Evolutionary conservation across 30 jellyfish, hydroid and myxozoan species (phyloP).

Genomic region (Aurelia coerulea): DNA sequence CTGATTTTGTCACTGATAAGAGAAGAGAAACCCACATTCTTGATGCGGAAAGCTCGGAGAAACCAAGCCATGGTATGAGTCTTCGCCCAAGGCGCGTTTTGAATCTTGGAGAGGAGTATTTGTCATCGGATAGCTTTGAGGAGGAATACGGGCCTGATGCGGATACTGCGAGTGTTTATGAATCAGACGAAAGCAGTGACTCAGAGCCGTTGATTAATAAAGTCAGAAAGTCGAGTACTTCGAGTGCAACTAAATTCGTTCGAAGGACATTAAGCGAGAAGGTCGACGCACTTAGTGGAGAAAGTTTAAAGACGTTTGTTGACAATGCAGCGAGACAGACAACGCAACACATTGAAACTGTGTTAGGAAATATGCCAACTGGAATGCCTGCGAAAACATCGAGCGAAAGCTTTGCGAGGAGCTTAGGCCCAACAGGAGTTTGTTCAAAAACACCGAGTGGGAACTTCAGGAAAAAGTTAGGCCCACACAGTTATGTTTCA

Average conservation of each 20-base stretch:
- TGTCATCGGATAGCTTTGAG: constrained; percentile 60
- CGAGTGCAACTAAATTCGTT: no score
- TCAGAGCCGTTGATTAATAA: constrained; percentile 64
- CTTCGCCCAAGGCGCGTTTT: constrained; percentile 47
- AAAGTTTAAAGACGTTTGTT: background rate
- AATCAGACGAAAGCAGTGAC: constrained; percentile 59
- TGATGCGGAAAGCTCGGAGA: background rate
- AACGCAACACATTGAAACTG: background rate
- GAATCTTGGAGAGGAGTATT: constrained; percentile 40
- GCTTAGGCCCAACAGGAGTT: no score
- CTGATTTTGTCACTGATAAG: constrained; percentile 10
- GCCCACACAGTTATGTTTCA: no score
- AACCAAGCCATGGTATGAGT: constrained; percentile 59
- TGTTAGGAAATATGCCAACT: background rate
- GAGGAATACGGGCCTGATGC: constrained; percentile 20
- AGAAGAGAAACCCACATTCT: background rate
- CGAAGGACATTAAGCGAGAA: background rate
- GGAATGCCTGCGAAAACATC: background rate
- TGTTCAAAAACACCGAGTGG: no score
- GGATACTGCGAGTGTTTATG: constrained; percentile 47
- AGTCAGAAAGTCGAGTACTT: constrained; percentile 14
- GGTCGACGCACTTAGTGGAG: background rate
- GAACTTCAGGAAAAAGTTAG: no score
- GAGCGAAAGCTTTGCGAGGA: no score
- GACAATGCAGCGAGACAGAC: constrained; percentile 12